These are phyloP conservation scores for Drosophila busckii DNA, from an alignment of 1,140 invertebrate species.

Conservation along the genomic window DNA sequence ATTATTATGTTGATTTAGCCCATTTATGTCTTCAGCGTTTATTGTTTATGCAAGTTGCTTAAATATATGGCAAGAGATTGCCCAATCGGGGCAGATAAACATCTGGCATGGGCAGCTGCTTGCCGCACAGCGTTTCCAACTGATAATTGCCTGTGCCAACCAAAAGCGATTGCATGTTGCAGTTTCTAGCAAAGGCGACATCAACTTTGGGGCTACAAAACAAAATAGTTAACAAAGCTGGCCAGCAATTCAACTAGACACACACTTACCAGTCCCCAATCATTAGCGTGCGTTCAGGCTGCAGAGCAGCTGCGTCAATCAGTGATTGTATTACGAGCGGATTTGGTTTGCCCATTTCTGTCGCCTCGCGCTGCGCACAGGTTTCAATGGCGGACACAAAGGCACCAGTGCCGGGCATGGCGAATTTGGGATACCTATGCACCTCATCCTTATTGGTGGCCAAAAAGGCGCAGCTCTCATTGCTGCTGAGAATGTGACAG, in stretches of 20 bases:
- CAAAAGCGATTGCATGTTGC: slow-evolving; percentile 89
- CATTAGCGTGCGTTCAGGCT: slow-evolving; percentile 91
- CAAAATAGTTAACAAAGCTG: not conserved
- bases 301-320: slow-evolving; percentile 81
- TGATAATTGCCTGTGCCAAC: slow-evolving; percentile 91
- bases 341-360: slow-evolving; percentile 91
- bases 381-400: slow-evolving; percentile 90
- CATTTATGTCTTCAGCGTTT: not conserved
- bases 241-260: not conserved
- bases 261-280: slow-evolving; percentile 90
- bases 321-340: slow-evolving; percentile 63
- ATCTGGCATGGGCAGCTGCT: slow-evolving; percentile 82
- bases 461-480: slow-evolving; percentile 86
- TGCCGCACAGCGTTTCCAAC: slow-evolving; percentile 49
- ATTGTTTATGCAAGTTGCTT: slow-evolving; percentile 4
- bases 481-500: slow-evolving; percentile 85
- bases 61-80: slow-evolving; percentile 80
- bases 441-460: slow-evolving; percentile 94
- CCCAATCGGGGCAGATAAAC: slow-evolving; percentile 85
- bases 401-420: slow-evolving; percentile 87
- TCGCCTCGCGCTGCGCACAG: slow-evolving; percentile 87
- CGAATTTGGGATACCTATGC: slow-evolving; percentile 55
- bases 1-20: too few species aligned
- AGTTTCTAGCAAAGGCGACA: slow-evolving; percentile 90
- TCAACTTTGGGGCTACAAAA: slow-evolving; percentile 89